A percentile compares a stretch with the other conserved stretches of the same genome.
Evolutionary conservation across 2,888 invertebrate species (phyloP).

Genomic region (Lasioglossum morio): DNA sequence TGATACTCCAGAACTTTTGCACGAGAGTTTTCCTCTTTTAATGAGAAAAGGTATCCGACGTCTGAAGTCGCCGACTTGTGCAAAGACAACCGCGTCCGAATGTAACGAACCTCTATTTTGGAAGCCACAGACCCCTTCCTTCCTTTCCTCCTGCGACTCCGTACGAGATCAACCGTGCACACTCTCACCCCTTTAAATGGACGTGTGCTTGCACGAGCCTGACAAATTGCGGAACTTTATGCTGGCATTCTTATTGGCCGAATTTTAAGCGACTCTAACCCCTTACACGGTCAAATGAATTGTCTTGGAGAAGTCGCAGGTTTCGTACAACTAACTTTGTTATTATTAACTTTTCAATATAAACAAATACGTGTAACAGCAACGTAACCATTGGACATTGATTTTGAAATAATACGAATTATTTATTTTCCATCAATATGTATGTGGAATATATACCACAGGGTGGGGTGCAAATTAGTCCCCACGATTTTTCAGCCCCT

Average conservation of each 20-base stretch:
- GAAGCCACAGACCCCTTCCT: not conserved
- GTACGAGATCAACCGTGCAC: not conserved
- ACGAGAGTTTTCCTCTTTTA: slow-evolving; percentile 49
- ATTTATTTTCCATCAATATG: no score
- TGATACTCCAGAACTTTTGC: slow-evolving; percentile 47
- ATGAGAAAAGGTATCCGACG: slow-evolving; percentile 48
- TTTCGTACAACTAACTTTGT: not conserved
- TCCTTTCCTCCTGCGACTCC: not conserved
- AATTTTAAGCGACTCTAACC: not conserved
- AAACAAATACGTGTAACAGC: no score
- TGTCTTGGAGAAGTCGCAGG: not conserved
- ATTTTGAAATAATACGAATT: no score
- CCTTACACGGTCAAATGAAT: not conserved
- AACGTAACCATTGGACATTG: no score
- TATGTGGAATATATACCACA: no score
- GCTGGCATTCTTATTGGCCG: not conserved
- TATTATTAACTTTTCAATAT: not conserved
- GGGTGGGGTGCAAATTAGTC: no score
- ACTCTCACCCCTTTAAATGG: not conserved
- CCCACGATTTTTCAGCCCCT: no score
- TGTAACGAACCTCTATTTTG: slow-evolving; percentile 25
- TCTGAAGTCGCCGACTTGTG: slow-evolving; percentile 16
- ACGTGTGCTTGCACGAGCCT: not conserved
- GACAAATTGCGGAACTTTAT: not conserved
- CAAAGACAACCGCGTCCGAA: slow-evolving; percentile 22